Percentiles rank a stretch among this genome's conserved stretches.
Conservation (phyloP, 2,113 vertebrate genomes). For the Neotragus moschatus region DNA sequence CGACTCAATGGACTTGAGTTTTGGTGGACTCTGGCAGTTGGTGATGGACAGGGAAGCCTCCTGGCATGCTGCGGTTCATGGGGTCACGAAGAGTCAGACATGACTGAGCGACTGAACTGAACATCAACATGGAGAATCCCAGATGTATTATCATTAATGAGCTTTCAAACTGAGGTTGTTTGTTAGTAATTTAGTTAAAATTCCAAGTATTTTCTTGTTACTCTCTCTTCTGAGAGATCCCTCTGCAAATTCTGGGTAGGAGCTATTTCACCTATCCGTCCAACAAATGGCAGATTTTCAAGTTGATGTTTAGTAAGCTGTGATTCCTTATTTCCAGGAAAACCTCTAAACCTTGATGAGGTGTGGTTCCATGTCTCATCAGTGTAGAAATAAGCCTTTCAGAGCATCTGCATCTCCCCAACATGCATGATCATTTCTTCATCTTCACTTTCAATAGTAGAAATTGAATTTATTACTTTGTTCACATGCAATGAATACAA, state of each 20-base stretch:
- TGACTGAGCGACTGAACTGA: not conserved
- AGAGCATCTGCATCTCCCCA: not conserved
- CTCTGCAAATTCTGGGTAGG: not conserved
- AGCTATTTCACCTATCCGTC: not conserved
- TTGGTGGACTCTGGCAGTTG: not conserved
- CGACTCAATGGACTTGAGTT: not conserved
- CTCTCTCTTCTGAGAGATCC: not conserved
- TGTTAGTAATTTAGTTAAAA: conserved; percentile 45
- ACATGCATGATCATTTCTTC: not conserved
- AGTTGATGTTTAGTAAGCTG: not conserved
- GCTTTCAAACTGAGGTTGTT: conserved; percentile 12
- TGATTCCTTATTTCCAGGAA: not conserved
- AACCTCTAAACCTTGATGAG: not conserved
- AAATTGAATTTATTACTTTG: not conserved
- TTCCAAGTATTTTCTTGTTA: not conserved
- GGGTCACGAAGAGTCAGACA: fast-evolving
- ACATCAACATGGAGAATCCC: not conserved
- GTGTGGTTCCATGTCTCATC: not conserved
- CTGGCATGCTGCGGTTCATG: not conserved
- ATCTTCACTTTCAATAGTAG: conserved; percentile 15
- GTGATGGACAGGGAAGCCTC: not conserved
- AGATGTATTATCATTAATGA: conserved; percentile 33
- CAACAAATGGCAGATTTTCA: not conserved
- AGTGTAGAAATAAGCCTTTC: conserved; percentile 2
- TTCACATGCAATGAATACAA: not conserved